Evolutionary conservation across 2,113 vertebrate species (phyloP), one percentile per base, ranked within the genome.

Genomic region (Sebastes fasciatus): DNA sequence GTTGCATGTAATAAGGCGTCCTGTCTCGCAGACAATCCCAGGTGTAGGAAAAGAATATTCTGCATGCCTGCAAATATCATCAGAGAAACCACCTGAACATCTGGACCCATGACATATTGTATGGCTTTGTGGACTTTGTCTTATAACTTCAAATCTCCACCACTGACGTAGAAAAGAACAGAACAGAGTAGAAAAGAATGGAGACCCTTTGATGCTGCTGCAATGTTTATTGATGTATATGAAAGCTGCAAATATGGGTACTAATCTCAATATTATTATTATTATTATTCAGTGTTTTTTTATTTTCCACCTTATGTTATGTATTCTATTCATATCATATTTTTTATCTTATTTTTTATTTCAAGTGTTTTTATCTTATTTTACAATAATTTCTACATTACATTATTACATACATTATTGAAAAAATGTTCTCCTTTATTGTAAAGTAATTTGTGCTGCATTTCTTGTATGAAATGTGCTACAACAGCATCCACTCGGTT

Each of bases 61-160:
- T 6, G 66, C 95, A 96, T 0, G 1, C 12, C 94, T 95, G 46
- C 0, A 81, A 74, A 68, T 8, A 68, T 80, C 54, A 83, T 61
- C 34, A 79, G 21, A 77, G 55, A 46, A 74, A 79, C 1, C n/a
- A 45, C 13, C 0, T 58, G 8, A 68, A 70, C 6, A 16, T 57
- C 52, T 61, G 55, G 1, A 48, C n/a, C 5, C 2, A 48, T 51
- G 60, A 68, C 52, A 13, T 2, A 49, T 3, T 65, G 16, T 40
- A 45, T 6, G 6, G 23, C 52, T 8, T 60, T 72, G 34, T 23
- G 21, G 23, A 12, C 11, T 60, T 13, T 7, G 23, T 23, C 58
- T 34, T 34, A 7, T 4, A 34, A 26, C 3, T 34, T 26, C 0
- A 40, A 60, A 23, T 13, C 57, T 60, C 57, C 57, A 23, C 57